A percentile compares a stretch with the other conserved stretches of the same genome.
Conservation (phyloP, 2,797 vertebrate species). For the Sebastolobus alascanus region DNA sequence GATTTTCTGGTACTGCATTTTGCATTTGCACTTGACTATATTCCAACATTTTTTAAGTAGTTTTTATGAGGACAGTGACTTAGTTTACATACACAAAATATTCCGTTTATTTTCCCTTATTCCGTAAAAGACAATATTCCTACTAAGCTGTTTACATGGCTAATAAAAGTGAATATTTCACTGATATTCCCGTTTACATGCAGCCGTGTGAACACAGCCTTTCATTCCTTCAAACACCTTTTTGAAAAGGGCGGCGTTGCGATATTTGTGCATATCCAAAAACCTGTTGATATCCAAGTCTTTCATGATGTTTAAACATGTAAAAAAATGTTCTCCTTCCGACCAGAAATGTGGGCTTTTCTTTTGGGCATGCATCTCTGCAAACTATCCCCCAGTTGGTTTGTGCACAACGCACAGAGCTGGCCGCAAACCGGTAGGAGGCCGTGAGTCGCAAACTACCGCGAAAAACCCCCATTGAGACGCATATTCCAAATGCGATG, state of each 20-base stretch:
- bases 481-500: no score
- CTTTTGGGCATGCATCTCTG: not conserved
- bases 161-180: not conserved
- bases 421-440: no score
- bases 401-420: not conserved
- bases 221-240: no score
- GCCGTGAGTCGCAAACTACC: no score
- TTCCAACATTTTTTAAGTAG: not conserved
- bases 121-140: not conserved
- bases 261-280: no score
- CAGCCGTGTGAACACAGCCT: no score
- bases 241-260: no score
- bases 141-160: not conserved
- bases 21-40: constrained; percentile 2
- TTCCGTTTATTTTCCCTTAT: not conserved
- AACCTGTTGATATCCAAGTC: not conserved
- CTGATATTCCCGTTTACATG: no score
- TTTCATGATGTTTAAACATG: not conserved
- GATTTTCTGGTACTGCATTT: constrained; percentile 19
- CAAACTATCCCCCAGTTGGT: not conserved
- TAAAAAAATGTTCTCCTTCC: not conserved
- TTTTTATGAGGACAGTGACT: not conserved
- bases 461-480: no score
- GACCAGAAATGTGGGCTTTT: not conserved
- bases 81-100: not conserved